Evolutionary conservation across 2,888 invertebrate species (phyloP), one percentile per base, ranked within the genome.

Genomic region (Nasonovia ribisnigri): DNA sequence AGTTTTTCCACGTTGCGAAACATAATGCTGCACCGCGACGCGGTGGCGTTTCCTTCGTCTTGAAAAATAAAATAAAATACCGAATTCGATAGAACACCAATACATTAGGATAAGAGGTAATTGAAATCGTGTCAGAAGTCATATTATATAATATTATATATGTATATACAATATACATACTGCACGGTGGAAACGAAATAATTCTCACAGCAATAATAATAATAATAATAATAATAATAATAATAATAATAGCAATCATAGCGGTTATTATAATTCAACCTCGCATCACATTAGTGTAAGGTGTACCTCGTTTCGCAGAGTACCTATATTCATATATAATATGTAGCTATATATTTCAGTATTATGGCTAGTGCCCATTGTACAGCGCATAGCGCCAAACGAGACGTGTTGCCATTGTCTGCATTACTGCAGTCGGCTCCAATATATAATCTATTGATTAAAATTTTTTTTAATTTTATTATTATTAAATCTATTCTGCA

Each of bases 91-190:
- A 29, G 4, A 51, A 84, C 84, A 57, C 42, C 57, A 2, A 43
- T 77, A 36, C 6, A 42, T 36, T 36, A 77, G 2, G 20, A 77
- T 36, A 77, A 77, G n/a, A 60, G 4, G 1, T 92, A 88, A 92
- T 92, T 51, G 87, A 92, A 88, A 92, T 92, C 92, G 92, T 92
- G 92, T 88, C 29, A 67, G 36, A 60, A 60, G 36, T 92, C 87
- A 60, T 87, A 60, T 77, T 77, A 54, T 57, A 26, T 57, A 26
- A 54, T 54, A 20, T 54, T 57, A 26, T 26, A 6, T 54, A 20
- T 24, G 0, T 67, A n/a, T 13, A 67, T 4, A n/a, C 5, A 13
- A 13, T n/a, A 67, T 36, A 67, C 20, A 20, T 20, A 67, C 6
- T 16, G 36, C 77, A 20, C 77, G 46, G 67, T 60, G n/a, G 43